Base-by-base conservation (phyloP, 2,113 vertebrate genomes). In the Euleptes europaea region DNA sequence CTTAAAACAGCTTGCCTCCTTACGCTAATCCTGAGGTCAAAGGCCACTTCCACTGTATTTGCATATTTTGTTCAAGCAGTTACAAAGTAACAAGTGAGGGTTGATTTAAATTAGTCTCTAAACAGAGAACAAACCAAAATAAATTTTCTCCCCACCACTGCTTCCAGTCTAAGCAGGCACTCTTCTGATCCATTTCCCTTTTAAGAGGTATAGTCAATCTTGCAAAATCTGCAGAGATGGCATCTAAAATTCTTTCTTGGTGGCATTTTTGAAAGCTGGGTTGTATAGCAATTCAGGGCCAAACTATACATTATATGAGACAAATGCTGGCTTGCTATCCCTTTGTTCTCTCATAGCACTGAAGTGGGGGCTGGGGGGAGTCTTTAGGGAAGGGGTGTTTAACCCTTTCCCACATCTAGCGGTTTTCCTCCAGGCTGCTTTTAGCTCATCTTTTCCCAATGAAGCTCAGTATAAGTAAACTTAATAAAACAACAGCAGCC, bases 81-180 rank as follows among this genome's bases (percentile, higher is more conserved):
- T 92, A 85, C 82, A 28, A 42, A 72, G 47, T 78, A 85, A 79
- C 31, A 51, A 70, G 89, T 66, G 76, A 91, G 89, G 92, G 86
- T 83, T 80, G 70, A 72, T 90, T 88, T 89, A 83, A 44, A 88
- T 90, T 72, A 67, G 42, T 85, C 79, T 91, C 63, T 47, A 69
- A 94, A 83, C 88, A 93, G 88, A 91, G 81, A 75, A 84, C 87
- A 93, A 94, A 93, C 90, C 78, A 91, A 93, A 92, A 92, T 38
- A 26, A 88, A 86, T 74, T 86, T 81, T 78, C 78, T 91, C 91
- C 92, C 78, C 74, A 70, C 15, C 19, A 70, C 69, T 38, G 69
- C 4, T 38, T 40, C 35, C 35, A 38, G 69, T 38, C 33, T 15
- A 70, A 38, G 15, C 35, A 70, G 85, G 84, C 82, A 88, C 92